Base-by-base conservation (phyloP, 2,888 invertebrate genomes). In the Rosalia funebris region DNA sequence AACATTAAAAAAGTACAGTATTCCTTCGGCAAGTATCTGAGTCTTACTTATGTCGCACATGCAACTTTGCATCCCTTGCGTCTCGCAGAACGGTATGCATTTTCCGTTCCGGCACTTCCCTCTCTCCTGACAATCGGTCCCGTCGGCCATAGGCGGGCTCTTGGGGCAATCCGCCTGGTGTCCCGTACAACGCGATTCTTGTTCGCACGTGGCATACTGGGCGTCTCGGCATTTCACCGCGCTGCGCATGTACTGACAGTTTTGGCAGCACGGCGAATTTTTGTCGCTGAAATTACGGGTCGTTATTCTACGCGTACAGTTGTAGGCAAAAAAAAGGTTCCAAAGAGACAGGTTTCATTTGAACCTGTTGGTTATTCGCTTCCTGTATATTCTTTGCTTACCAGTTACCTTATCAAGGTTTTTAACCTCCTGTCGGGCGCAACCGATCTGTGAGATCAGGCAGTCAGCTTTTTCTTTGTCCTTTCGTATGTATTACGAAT, bases 71-170 rank as follows among this genome's bases (percentile, higher is more conserved):
- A 93, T 84, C 47, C 91, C 92, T 79, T 94, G 93, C 12, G 94
- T 95, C 83, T 98, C 96, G 81, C 98, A 98, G 82, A 93, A 97
- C 0, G 97, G 95, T 73, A 94, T 88, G 81, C 98, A 98, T 75
- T 91, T 90, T n/a, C 98, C 98, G 75, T 86, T 87, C 52, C 89
- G 87, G 78, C 98, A 98, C 75, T 93, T 91, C 0, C 97, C 97
- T 59, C 93, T 88, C 82, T 96, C 96, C 62, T 95, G 89, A 77
- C 98, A 98, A 71, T 90, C 89, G 46, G 94, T 94, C 57, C 91
- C 90, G 82, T 95, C 93, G 42, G 88, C 86, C 86, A 93, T 92
- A 12, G 95, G 91, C 7, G 92, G 92, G 62, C 96, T 94, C 81
- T 91, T 86, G 0, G 92, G 94, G 77, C 94, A 95, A 68, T 91